These are phyloP conservation scores for Chymomyza amoena DNA, from an alignment of 2,888 invertebrate species.

Conservation along the genomic window DNA sequence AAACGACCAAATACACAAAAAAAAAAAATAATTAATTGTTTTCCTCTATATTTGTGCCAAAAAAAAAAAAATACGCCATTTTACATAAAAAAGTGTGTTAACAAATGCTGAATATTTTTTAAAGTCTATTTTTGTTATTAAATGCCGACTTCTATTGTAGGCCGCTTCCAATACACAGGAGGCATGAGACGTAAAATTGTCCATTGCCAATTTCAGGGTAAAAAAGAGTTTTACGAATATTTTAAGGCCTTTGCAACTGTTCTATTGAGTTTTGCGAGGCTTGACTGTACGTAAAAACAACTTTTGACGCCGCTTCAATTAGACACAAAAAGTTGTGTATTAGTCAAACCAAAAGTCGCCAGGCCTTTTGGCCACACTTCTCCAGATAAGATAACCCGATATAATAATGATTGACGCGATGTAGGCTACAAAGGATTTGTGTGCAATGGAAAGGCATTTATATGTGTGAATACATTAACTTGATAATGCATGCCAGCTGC, in stretches of 20 bases:
- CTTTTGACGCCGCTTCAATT: constrained; percentile 41
- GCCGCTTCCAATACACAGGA: too few relatives aligned
- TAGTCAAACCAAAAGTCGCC: neutral
- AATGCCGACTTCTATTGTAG: too few relatives aligned
- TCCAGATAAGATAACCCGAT: neutral
- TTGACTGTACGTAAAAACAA: neutral
- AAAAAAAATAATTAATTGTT: too few relatives aligned
- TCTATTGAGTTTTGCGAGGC: neutral
- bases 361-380: neutral
- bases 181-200: too few relatives aligned
- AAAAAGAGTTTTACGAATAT: too few relatives aligned
- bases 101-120: too few relatives aligned
- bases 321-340: neutral
- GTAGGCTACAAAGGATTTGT: neutral
- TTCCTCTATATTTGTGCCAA: too few relatives aligned
- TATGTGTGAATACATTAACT: neutral
- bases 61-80: too few relatives aligned
- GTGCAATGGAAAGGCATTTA: neutral
- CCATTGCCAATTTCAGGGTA: too few relatives aligned
- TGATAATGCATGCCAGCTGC: neutral
- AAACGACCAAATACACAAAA: too few relatives aligned
- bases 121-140: too few relatives aligned
- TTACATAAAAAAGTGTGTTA: too few relatives aligned
- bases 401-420: neutral
- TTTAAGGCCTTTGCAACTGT: neutral